Base-by-base conservation (phyloP, 2,113 vertebrate species). In the Ellobius talpinus region DNA sequence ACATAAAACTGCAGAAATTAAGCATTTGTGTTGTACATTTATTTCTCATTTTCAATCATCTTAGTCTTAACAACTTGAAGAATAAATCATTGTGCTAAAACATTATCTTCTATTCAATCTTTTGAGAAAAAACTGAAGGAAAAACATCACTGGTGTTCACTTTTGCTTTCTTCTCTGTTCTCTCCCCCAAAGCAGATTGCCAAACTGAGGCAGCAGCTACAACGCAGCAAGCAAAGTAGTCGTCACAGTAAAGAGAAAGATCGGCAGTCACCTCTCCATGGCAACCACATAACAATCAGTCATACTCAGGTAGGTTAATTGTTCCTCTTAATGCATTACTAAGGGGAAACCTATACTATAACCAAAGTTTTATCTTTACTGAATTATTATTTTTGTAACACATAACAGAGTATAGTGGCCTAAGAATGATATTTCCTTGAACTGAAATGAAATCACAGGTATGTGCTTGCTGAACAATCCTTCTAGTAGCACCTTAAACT, bases 201-300 rank as follows among this genome's bases (percentile, higher is more conserved):
- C 97, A 99, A 99, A 97, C 98, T 99, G 97, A 98, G 99, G 74
- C 99, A 99, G 98, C 99, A 99, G 96, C 99, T 99, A 26, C 99
- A 99, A 96, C 99, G 99, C 93, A 99, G 99, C 97, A 99, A 99
- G 94, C 99, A 99, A 97, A 99, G 99, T 61, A 99, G 98, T 96
- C 99, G 99, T 65, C 99, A 99, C 97, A 98, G 93, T 97, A 99
- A 99, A 98, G 99, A 99, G 96, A 99, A 99, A 66, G 99, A 99
- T 87, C 97, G 96, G 58, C 99, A 99, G 92, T 99, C 99, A 36
- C 99, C 99, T 92, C 98, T 99, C 73, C 99, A 99, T 95, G 98
- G 98, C 97, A 98, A 98, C 98, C 98, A 97, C 47, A 98, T 98
- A 98, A 98, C 99, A 96, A 97, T 98, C 98, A 98, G 95, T 98